Conservation (phyloP, 2,888 invertebrate genomes). For the Eristalis pertinax region DNA sequence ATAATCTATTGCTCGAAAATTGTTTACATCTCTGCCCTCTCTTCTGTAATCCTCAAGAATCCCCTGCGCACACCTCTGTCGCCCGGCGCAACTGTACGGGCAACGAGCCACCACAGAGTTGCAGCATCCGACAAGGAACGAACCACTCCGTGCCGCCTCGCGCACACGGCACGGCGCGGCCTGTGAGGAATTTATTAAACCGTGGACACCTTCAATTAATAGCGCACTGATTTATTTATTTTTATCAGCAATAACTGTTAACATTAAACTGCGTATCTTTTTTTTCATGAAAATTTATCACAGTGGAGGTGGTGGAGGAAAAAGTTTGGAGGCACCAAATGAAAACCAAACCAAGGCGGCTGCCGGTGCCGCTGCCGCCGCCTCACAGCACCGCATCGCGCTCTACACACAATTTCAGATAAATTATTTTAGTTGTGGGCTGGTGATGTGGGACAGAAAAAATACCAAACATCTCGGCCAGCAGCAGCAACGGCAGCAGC, state of each 20-base stretch:
- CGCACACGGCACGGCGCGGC: neutral
- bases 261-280: slow-evolving; percentile 62
- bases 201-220: slow-evolving; percentile 68
- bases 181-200: slow-evolving; percentile 58
- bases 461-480: slow-evolving; percentile 21
- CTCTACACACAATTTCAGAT: slow-evolving; percentile 25
- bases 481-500: neutral
- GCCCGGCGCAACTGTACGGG: neutral
- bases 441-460: slow-evolving; percentile 41
- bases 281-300: slow-evolving; percentile 55
- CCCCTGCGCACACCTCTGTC: neutral
- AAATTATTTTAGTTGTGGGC: slow-evolving; percentile 50
- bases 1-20: slow-evolving; percentile 38
- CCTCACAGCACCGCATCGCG: slow-evolving; percentile 26
- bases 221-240: slow-evolving; percentile 64
- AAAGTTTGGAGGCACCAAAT: neutral
- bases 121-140: too few species aligned
- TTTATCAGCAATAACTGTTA: slow-evolving; percentile 71
- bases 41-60: neutral
- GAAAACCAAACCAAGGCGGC: slow-evolving; percentile 14
- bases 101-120: too few species aligned
- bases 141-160: neutral
- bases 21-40: slow-evolving; percentile 49
- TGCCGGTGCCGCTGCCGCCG: neutral
- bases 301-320: neutral